Evolutionary conservation across 2,797 vertebrate genomes (phyloP), one percentile per base, ranked within the genome.

Genomic region (Poeciliopsis infans): DNA sequence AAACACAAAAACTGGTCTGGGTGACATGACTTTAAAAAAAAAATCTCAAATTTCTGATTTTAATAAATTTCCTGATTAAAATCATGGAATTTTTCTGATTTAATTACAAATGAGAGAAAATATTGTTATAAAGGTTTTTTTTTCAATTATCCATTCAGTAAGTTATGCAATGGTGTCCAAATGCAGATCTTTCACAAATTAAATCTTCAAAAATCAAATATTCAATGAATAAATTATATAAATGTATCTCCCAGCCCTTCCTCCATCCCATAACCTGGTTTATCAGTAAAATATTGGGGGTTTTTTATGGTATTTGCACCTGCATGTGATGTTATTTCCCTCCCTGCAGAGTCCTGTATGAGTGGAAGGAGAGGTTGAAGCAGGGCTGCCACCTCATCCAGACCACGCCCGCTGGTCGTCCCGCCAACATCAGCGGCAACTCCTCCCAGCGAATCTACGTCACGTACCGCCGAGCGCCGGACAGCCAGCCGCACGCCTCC

Each of bases 351-450:
- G 97, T 98, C 83, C 92, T 99, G 76, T 98, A 97, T n/a, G 97
- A 98, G 88, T 97, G 97, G 95, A 98, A 98, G 86, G 98, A 99
- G 88, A 95, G 97, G 28, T 94, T 99, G 69, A 98, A 97, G 89
- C 97, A 96, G 82, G 97, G 97, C 64, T 99, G 97, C 93, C 96
- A 98, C 85, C 95, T 98, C 86, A 97, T 99, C 89, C 97, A 98
- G 85, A 96, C 85, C 88, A 98, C 98, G 31, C 96, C 97, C 0
- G 95, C 94, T 0, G 97, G 97, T n/a, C 97, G 95, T 7, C 95
- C 97, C 0, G 97, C 97, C 85, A 98, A 97, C 89, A 96, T 99
- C 87, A 98, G 97, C 4, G 95, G 94, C 16, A 95, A 97, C 41
- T 97, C 97, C 0, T 97, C 97, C 0, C 98, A 98, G 79, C 95